A percentile compares a stretch with the other conserved stretches of the same genome.
Conservation (phyloP, 2,113 vertebrate genomes). For the Eublepharis macularius region DNA sequence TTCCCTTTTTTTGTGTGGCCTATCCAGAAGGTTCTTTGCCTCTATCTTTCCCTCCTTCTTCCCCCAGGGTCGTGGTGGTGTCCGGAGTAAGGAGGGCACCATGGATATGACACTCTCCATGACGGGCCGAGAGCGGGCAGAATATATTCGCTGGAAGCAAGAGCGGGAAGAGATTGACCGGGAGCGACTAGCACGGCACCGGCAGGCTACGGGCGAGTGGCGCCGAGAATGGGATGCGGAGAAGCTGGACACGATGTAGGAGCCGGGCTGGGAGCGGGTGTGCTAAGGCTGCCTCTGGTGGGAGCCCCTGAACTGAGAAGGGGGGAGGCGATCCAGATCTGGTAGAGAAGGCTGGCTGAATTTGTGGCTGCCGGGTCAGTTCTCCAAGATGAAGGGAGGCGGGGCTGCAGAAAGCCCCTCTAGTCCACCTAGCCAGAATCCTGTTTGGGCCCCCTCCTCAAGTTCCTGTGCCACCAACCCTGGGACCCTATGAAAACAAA, state of each 20-base stretch:
- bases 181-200: slow-evolving; percentile 87
- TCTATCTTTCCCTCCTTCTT: too few species aligned
- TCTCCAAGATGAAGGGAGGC: neutral
- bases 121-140: slow-evolving; percentile 90
- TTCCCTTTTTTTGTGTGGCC: too few species aligned
- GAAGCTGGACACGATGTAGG: slow-evolving; percentile 87
- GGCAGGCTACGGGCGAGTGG: slow-evolving; percentile 92
- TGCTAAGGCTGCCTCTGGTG: too few species aligned
- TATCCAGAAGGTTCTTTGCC: too few species aligned
- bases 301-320: too few species aligned
- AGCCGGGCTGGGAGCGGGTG: neutral
- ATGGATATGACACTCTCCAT: slow-evolving; percentile 92
- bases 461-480: too few species aligned
- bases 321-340: neutral
- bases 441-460: too few species aligned
- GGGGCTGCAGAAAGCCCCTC: neutral
- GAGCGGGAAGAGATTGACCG: slow-evolving; percentile 91
- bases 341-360: neutral
- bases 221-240: slow-evolving; percentile 91
- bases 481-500: too few species aligned
- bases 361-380: too few species aligned
- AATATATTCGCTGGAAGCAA: slow-evolving; percentile 94
- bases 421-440: too few species aligned
- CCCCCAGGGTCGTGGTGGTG: slow-evolving; percentile 48
- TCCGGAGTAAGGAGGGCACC: neutral